These are phyloP conservation scores for Podarcis raffonei DNA, from an alignment of 2,113 vertebrate species.

Conservation along the genomic window DNA sequence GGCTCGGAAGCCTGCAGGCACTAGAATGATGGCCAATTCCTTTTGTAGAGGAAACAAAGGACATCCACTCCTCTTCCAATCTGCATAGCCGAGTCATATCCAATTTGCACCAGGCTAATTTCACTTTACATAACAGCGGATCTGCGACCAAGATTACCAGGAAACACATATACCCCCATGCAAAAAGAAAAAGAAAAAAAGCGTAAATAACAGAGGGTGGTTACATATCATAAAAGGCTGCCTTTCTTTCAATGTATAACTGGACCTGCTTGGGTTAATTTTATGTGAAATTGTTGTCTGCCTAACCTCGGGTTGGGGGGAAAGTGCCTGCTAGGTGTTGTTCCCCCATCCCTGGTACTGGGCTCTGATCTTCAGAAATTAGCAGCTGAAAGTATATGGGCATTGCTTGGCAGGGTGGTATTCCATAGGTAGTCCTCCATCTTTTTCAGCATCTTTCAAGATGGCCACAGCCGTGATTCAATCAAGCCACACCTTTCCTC, in stretches of 20 bases:
- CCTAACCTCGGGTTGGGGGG: too few species aligned
- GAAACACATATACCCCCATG: not conserved
- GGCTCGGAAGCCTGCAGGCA: not conserved
- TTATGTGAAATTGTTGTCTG: too few species aligned
- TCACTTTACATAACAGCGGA: not conserved
- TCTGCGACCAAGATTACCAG: not conserved
- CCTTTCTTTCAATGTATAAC: too few species aligned
- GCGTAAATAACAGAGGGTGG: not conserved
- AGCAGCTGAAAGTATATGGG: not conserved
- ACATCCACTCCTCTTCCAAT: not conserved
- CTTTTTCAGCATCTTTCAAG: not conserved
- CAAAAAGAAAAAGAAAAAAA: not conserved
- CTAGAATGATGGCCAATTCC: not conserved
- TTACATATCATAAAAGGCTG: not conserved
- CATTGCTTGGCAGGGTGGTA: not conserved
- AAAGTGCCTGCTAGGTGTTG: too few species aligned
- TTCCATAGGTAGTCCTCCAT: too few species aligned
- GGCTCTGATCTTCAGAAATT: not conserved
- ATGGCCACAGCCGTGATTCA: not conserved
- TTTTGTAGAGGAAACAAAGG: not conserved
- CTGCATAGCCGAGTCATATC: not conserved
- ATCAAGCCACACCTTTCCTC: not conserved
- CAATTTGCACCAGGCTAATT: conserved; percentile 2
- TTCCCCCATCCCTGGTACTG: not conserved
- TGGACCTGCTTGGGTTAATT: too few species aligned